These are phyloP conservation scores for Deladenus siricidicola DNA, from an alignment of 2,888 invertebrate genomes.

Conservation along the genomic window DNA sequence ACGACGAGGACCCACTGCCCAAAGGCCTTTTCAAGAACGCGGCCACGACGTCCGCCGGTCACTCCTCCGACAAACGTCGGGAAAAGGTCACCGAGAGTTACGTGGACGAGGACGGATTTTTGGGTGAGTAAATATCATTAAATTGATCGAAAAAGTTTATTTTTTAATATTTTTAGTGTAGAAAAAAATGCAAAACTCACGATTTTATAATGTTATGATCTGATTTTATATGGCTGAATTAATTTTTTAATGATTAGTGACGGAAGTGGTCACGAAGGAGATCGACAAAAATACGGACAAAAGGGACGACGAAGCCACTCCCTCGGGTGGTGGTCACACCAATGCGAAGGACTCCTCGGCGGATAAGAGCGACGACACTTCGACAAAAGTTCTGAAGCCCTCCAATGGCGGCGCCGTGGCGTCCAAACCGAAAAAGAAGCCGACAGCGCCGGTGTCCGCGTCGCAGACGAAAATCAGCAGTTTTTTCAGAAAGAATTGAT, in stretches of 20 bases:
- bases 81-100: neutral
- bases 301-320: neutral
- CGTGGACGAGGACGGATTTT: conserved; percentile 3
- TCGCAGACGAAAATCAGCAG: conserved; percentile 2
- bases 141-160: neutral
- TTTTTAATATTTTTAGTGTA: neutral
- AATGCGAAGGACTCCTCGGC: neutral
- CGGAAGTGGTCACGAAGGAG: neutral
- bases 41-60: neutral
- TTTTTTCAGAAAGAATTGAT: conserved; percentile 8
- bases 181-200: no score
- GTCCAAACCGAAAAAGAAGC: neutral
- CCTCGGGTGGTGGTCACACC: neutral
- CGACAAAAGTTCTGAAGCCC: neutral
- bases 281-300: neutral
- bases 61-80: neutral
- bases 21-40: neutral
- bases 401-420: neutral
- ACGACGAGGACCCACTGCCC: neutral
- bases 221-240: no score
- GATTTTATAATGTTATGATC: no score
- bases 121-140: neutral
- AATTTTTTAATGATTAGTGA: no score
- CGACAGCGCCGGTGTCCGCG: neutral
- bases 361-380: neutral